Base-by-base conservation (phyloP, 2,113 vertebrate species). In the Nothocercus nigrocapillus region DNA sequence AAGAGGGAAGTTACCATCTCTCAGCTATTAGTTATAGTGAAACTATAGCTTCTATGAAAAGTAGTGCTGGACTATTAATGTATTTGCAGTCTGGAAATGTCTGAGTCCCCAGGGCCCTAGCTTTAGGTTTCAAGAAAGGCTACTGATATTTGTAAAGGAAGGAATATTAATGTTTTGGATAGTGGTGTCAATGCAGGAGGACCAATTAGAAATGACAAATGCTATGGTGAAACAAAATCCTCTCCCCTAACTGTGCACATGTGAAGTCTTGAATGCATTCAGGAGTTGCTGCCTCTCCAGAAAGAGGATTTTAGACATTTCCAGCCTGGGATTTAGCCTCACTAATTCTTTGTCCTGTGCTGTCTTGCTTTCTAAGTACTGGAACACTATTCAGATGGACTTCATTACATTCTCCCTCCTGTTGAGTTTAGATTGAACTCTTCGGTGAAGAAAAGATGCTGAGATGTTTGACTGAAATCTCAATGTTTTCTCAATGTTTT, bases 301-400 rank as follows among this genome's bases (percentile, higher is more conserved):
- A 64, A 77, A 10, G 27, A 32, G 30, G 12, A 81, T 34, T 88
- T 83, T 66, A 77, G 11, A n/a, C 68, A 6, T 56, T 27, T 7
- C 54, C 14, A 70, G 0, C 10, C 8, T 63, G 30, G 7, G 3
- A 4, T 1, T 0, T 74, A 36, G 15, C 16, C 63, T 72, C 49
- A 6, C 20, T 58, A 34, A 36, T 42, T 82, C 51, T 85, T 16
- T 63, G 17, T 34, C 11, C 28, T 62, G 2, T 36, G 20, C 16
- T 30, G 9, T 42, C 58, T 34, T 61, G 58, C n/a, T 40, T 1
- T 67, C 15, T 53, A 47, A 91, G 11, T 11, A 28, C 15, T 18
- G 38, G 19, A 30, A 73, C 7, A 13, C 25, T 89, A 89, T 87
- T 76, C 40, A 73, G 2, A 12, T 25, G 45, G 27, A 9, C 13